Conservation (phyloP, 1,140 invertebrate genomes). For the Stenopsyche tienmushanensis region DNA sequence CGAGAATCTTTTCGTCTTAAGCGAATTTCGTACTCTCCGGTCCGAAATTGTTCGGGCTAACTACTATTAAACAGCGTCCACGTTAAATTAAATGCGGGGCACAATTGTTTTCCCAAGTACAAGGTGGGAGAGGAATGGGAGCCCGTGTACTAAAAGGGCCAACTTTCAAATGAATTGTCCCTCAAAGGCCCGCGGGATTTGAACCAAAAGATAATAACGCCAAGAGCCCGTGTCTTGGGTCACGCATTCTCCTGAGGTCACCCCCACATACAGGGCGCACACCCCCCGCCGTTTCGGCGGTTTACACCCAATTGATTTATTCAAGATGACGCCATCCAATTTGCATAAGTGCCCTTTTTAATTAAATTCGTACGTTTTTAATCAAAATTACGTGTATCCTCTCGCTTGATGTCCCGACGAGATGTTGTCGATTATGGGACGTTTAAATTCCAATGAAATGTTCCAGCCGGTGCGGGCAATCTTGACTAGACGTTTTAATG, state of each 20-base stretch:
- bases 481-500: too few species aligned
- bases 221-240: conserved; percentile 12
- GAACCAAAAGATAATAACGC: conserved; percentile 17
- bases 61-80: neutral
- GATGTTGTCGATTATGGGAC: too few species aligned
- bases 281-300: too few species aligned
- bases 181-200: conserved; percentile 17
- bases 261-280: neutral
- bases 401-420: conserved; percentile 12
- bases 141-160: neutral
- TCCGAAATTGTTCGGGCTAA: neutral
- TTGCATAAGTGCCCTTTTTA: conserved; percentile 27
- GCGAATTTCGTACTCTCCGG: too few species aligned
- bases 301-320: conserved; percentile 34
- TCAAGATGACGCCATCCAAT: conserved; percentile 17
- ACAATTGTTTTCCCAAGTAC: conserved; percentile 7
- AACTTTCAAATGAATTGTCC: conserved; percentile 30
- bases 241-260: conserved; percentile 22
- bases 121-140: neutral
- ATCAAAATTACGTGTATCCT: neutral
- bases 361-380: conserved; percentile 12
- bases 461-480: too few species aligned
- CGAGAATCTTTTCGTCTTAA: too few species aligned
- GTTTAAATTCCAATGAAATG: too few species aligned
- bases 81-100: conserved; percentile 12